Evolutionary conservation across 2,888 invertebrate species (phyloP).

Genomic region (Lissocephala sabroskyi): DNA sequence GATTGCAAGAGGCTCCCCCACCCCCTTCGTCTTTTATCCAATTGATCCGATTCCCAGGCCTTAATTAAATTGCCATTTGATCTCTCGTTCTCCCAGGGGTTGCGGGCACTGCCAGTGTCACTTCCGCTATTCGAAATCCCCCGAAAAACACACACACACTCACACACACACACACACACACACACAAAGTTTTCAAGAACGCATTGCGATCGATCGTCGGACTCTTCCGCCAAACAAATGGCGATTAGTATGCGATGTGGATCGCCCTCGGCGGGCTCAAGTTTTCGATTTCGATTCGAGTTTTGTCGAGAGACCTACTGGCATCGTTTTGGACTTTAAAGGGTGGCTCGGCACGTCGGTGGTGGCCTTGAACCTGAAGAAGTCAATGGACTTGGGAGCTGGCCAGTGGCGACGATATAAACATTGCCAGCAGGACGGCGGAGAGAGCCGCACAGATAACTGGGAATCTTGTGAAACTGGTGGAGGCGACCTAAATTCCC

Average conservation of each 20-base stretch:
- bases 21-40: too few relatives aligned
- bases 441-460: too few relatives aligned
- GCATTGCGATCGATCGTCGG: slow-evolving; percentile 7
- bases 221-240: slow-evolving; percentile 36
- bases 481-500: not conserved
- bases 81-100: too few relatives aligned
- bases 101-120: too few relatives aligned
- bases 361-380: slow-evolving; percentile 50
- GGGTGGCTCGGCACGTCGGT: too few relatives aligned
- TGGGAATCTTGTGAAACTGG: not conserved
- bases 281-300: slow-evolving; percentile 35
- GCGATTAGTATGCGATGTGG: slow-evolving; percentile 52
- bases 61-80: too few relatives aligned
- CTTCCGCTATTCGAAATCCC: slow-evolving; percentile 53
- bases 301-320: slow-evolving; percentile 24
- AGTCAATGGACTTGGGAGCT: slow-evolving; percentile 46
- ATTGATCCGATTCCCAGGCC: too few relatives aligned
- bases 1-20: too few relatives aligned
- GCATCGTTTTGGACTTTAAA: slow-evolving; percentile 18
- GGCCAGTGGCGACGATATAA: not conserved
- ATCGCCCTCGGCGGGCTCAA: slow-evolving; percentile 13
- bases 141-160: slow-evolving; percentile 21
- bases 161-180: slow-evolving; percentile 22
- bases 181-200: slow-evolving; percentile 54
- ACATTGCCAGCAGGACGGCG: too few relatives aligned